A percentile compares a stretch with the other conserved stretches of the same genome.
Evolutionary conservation across 2,113 vertebrate species (phyloP).

Genomic region (Menura novaehollandiae): DNA sequence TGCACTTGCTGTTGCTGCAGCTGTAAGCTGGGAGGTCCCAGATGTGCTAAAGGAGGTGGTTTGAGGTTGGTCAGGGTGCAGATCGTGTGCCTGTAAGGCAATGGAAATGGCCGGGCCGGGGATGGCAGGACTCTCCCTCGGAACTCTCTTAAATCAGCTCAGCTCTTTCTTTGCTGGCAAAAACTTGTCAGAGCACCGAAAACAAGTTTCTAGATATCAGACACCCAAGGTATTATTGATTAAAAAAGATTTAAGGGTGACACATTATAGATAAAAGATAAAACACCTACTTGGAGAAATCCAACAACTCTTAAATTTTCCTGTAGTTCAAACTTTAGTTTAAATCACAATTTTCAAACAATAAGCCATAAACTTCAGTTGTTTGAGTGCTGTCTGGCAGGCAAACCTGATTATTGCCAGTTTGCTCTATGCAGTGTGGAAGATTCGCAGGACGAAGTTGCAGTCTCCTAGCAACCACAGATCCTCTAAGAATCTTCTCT

Average conservation of each 20-base stretch:
- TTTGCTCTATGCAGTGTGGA: conserved; percentile 39
- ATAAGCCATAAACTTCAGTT: conserved; percentile 5
- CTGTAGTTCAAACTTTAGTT: not conserved
- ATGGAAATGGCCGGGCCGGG: not conserved
- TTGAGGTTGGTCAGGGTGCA: not conserved
- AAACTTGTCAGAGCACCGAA: not conserved
- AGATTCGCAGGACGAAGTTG: conserved; percentile 61
- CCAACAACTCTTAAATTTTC: not conserved
- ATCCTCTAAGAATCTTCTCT: conserved; percentile 60
- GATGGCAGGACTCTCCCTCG: not conserved
- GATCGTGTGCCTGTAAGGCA: accelerated
- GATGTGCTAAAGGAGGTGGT: not conserved
- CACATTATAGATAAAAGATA: not conserved
- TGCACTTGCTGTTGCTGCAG: not conserved
- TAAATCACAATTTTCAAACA: not conserved
- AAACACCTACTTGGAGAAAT: not conserved
- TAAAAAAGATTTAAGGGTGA: not conserved
- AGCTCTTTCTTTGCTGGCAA: not conserved
- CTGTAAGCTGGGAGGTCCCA: not conserved
- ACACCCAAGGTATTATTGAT: not conserved
- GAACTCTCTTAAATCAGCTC: not conserved
- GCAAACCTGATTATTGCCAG: conserved; percentile 47
- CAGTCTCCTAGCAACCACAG: conserved; percentile 70
- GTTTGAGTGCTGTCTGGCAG: conserved; percentile 29
- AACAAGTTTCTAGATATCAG: not conserved